Base-by-base conservation (phyloP, 2,113 vertebrate genomes). In the Calypte anna region DNA sequence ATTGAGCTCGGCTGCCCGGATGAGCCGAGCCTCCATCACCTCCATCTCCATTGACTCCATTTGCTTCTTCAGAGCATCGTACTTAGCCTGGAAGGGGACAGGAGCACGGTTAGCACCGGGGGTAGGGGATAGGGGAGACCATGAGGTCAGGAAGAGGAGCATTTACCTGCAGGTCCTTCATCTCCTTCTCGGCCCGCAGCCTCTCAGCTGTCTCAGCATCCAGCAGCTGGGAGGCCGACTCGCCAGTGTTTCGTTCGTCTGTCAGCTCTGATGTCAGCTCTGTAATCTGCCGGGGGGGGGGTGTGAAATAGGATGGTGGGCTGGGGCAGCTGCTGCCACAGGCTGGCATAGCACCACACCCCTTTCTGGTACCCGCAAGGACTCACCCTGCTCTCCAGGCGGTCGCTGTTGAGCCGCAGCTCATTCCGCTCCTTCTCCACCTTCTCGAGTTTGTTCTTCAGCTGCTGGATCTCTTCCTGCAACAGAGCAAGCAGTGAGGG, bases 41-140 rank as follows among this genome's bases (percentile, higher is more conserved):
- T 99, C 99, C 98, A 99, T 98, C 96, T 99, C 99, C 99, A 99
- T 99, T 1, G 98, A 98, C 82, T 99, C 99, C 99, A 98, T 99
- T 93, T 99, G 98, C 91, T 99, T 99, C 96, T 99, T 99, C 97
- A 98, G 98, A 23, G 97, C 98, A 86, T 99, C 99, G 0, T 98
- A 99, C 95, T 99, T 99, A 84, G 97, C 97, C 99, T 99, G 97
- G 13, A 64, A 73, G 68, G 27, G 61, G 44, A 83, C 68, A 44
- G 0, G 2, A 79, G n/a, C 0, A 0, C 0, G n/a, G 74, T 93
- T 75, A 76, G 86, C 4, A 4, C 63, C 3, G 9, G 10, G 28
- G 3, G 1, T 25, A 3, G 1, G 5, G 5, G 18, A 4, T 2
- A 1, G 31, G 36, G 50, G 59, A 23, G 0, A 8, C 46, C 7